A percentile compares a stretch with the other conserved stretches of the same genome.
Evolutionary conservation across 2,888 invertebrate genomes (phyloP).

Genomic region (Pseudanteris insignis): DNA sequence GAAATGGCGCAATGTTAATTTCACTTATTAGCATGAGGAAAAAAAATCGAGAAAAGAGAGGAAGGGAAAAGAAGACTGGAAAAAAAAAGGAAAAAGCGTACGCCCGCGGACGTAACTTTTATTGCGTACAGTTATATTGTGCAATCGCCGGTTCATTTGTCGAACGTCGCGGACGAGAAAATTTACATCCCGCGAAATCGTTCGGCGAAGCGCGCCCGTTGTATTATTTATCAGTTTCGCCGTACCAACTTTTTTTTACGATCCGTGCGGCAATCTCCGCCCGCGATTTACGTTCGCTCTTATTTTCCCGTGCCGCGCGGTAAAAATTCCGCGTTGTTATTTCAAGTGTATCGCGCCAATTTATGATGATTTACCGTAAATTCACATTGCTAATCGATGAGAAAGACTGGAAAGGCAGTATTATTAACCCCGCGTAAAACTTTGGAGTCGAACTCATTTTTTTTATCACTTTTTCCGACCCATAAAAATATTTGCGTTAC

Average conservation of each 20-base stretch:
- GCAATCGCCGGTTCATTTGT: constrained; percentile 4
- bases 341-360: no score
- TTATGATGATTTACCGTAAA: no score
- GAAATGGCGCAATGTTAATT: constrained; percentile 31
- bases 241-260: not conserved
- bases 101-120: constrained; percentile 17
- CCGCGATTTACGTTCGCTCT: not conserved
- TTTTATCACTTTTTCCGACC: no score
- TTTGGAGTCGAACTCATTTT: no score
- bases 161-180: constrained; percentile 8
- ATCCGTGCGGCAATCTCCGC: not conserved
- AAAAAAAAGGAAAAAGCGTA: constrained; percentile 5
- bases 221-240: constrained; percentile 6
- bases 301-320: not conserved
- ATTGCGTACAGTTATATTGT: constrained; percentile 1
- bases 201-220: not conserved
- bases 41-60: not conserved
- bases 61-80: not conserved
- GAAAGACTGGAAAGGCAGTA: no score
- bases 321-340: no score
- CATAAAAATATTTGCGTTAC: no score
- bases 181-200: constrained; percentile 4
- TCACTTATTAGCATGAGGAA: constrained; percentile 24
- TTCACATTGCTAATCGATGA: no score
- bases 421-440: no score